Evolutionary conservation across 1,140 invertebrate species (phyloP).

Genomic region (Sitobion miscanthi): DNA sequence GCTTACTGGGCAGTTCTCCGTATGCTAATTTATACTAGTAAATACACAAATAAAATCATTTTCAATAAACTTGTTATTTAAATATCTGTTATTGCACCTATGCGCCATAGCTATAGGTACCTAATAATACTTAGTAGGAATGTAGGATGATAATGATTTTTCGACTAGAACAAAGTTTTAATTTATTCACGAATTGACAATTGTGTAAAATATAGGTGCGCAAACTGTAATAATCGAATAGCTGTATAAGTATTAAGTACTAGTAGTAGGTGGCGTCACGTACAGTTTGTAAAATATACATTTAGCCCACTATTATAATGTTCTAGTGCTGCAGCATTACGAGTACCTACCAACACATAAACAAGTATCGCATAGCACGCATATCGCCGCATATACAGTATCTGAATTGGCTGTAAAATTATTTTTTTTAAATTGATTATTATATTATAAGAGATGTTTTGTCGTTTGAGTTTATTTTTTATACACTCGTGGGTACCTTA

Average conservation of each 20-base stretch:
- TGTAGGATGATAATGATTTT: neutral
- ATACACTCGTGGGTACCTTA: neutral
- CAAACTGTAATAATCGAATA: neutral
- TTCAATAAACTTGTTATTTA: neutral
- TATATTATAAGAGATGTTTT: neutral
- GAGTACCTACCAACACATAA: neutral
- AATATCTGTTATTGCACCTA: neutral
- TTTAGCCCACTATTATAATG: neutral
- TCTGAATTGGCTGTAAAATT: neutral
- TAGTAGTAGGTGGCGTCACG: constrained; percentile 5
- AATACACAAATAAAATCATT: neutral
- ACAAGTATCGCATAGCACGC: neutral
- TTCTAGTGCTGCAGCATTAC: neutral
- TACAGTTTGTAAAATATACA: neutral
- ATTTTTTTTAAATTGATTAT: neutral
- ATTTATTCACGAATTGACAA: neutral
- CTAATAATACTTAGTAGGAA: neutral
- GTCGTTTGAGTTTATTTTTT: neutral
- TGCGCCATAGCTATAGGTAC: neutral
- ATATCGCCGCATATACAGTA: neutral
- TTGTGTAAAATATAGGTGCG: constrained; percentile 2
- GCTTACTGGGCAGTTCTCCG: neutral
- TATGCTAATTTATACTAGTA: neutral
- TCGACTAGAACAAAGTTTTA: neutral
- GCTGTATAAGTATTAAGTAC: neutral